phyloP scores from a whole-genome alignment of 92 coral and sea anemone species.

The Palythoa grandiflora region DNA sequence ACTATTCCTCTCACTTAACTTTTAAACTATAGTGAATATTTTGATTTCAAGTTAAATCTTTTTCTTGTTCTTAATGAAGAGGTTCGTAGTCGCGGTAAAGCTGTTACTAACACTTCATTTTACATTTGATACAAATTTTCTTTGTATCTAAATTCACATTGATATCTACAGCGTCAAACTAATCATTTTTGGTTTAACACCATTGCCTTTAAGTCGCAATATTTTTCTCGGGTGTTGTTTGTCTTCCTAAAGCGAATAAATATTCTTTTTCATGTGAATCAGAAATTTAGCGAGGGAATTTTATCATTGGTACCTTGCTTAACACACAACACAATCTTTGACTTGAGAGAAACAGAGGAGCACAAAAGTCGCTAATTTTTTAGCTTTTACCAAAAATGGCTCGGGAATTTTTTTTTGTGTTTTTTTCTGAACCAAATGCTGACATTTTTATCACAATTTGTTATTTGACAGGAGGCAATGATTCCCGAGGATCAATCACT shows the following conservation, averaged over 20 bases:
- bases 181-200: neutral
- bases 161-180: neutral
- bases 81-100: neutral
- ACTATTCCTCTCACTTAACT: neutral
- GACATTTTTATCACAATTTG: neutral
- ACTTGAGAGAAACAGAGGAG: too few relatives aligned
- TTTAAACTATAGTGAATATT: neutral
- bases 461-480: constrained; percentile 58
- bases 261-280: neutral
- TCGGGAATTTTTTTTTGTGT: too few relatives aligned
- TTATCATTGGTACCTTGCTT: too few relatives aligned
- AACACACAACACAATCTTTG: too few relatives aligned
- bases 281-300: too few relatives aligned
- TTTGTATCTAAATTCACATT: neutral
- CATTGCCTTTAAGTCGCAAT: neutral
- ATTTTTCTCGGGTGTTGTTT: neutral
- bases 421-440: neutral
- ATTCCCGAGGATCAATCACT: constrained; percentile 94
- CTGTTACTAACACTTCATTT: constrained; percentile 5
- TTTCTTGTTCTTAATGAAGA: too few relatives aligned
- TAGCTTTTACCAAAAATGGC: too few relatives aligned
- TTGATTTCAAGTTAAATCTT: neutral
- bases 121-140: neutral
- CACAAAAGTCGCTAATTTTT: too few relatives aligned
- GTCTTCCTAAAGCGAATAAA: neutral